These are phyloP conservation scores for Phoronis australis DNA, from an alignment of 2,888 invertebrate species.

Conservation along the genomic window DNA sequence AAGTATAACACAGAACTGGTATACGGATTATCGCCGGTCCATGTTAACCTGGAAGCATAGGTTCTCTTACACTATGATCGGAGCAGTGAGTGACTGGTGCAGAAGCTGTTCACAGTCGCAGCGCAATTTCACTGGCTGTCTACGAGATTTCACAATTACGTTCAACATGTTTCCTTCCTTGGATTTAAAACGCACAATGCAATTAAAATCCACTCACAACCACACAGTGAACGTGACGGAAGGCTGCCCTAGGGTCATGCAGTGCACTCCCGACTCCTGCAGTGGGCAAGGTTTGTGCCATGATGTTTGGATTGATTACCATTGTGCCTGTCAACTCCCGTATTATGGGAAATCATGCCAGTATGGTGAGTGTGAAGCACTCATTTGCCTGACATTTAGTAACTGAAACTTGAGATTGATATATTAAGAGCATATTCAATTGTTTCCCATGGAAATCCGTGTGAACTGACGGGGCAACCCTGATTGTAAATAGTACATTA, in stretches of 20 bases:
- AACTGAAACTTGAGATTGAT: too few relatives aligned
- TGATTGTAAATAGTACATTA: too few relatives aligned
- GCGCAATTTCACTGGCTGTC: slow-evolving; percentile 84
- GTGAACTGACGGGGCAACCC: too few relatives aligned
- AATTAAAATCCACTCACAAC: slow-evolving; percentile 10
- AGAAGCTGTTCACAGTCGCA: slow-evolving; percentile 48
- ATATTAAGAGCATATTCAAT: too few relatives aligned
- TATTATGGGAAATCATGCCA: slow-evolving; percentile 79
- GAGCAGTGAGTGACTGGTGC: neutral
- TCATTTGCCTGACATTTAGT: too few relatives aligned
- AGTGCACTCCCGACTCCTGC: slow-evolving; percentile 63
- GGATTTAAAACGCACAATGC: too few relatives aligned
- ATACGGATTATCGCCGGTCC: neutral
- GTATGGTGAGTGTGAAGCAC: too few relatives aligned
- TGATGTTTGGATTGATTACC: slow-evolving; percentile 82
- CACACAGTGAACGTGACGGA: slow-evolving; percentile 38
- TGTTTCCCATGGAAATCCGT: too few relatives aligned
- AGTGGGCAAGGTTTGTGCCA: slow-evolving; percentile 60
- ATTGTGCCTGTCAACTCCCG: slow-evolving; percentile 81
- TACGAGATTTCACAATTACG: slow-evolving; percentile 77
- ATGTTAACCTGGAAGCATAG: too few relatives aligned
- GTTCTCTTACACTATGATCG: neutral
- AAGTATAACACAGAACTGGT: neutral
- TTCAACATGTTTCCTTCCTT: slow-evolving; percentile 70
- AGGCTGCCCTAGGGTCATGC: slow-evolving; percentile 76